These are phyloP conservation scores for Gonioctena quinquepunctata DNA, from an alignment of 1,140 invertebrate species.

Conservation along the genomic window DNA sequence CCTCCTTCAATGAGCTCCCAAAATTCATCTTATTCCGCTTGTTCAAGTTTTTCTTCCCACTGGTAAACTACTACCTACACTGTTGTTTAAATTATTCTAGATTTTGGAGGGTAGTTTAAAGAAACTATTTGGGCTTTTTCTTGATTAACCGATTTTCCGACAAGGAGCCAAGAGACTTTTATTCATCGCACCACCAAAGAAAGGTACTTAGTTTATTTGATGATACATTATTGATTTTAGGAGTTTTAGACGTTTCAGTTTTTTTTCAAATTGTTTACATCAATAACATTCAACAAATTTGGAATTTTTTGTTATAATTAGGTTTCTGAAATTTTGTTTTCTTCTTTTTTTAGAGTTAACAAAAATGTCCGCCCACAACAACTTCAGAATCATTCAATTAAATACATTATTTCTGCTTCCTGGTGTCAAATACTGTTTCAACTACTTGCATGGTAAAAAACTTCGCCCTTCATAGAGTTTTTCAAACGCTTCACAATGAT, in stretches of 20 bases:
- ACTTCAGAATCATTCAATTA: no score
- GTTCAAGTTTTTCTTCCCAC: neutral
- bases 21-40: neutral
- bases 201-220: neutral
- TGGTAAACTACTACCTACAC: neutral
- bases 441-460: no score
- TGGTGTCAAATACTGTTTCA: no score
- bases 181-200: neutral
- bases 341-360: no score
- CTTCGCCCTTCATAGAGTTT: no score
- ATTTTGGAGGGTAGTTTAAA: neutral
- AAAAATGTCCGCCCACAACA: no score
- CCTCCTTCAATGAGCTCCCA: neutral
- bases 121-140: neutral
- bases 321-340: no score
- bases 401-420: no score
- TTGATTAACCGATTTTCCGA: neutral
- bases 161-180: conserved; percentile 10
- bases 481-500: no score
- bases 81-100: conserved; percentile 1
- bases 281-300: no score
- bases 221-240: neutral
- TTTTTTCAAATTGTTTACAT: no score
- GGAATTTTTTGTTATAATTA: no score
- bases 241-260: neutral